Percentiles rank a stretch among this genome's conserved stretches.
phyloP scores from a whole-genome alignment of 2,113 vertebrate genomes.

The Eudyptes chrysolophus region DNA sequence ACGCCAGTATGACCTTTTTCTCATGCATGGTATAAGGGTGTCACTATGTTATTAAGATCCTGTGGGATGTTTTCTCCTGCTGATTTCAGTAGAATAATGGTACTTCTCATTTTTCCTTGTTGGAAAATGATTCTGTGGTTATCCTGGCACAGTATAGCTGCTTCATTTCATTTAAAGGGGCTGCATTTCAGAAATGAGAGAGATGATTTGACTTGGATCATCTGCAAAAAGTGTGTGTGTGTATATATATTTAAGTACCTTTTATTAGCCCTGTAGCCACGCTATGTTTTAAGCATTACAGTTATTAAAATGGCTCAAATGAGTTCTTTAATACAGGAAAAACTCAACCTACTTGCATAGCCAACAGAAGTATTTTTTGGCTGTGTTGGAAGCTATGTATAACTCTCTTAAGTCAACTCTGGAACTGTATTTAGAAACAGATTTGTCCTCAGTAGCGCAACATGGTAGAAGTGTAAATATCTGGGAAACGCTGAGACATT shows the following conservation, averaged over 20 bases:
- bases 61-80: not conserved
- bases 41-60: not conserved
- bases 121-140: not conserved
- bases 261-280: not conserved
- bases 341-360: not conserved
- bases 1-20: not conserved
- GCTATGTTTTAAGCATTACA: not conserved
- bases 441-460: not conserved
- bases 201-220: not conserved
- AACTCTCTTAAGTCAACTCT: not conserved
- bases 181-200: not conserved
- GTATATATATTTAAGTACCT: not conserved
- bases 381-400: not conserved
- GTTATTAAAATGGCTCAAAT: not conserved
- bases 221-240: not conserved
- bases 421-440: not conserved
- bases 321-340: not conserved
- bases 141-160: not conserved
- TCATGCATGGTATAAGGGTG: not conserved
- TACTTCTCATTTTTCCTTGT: not conserved
- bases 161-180: not conserved
- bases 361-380: not conserved
- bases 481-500: not conserved
- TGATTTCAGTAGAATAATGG: not conserved
- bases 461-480: not conserved